phyloP scores from a whole-genome alignment of 23 tunicate species.

The Aplidium turbinatum region DNA sequence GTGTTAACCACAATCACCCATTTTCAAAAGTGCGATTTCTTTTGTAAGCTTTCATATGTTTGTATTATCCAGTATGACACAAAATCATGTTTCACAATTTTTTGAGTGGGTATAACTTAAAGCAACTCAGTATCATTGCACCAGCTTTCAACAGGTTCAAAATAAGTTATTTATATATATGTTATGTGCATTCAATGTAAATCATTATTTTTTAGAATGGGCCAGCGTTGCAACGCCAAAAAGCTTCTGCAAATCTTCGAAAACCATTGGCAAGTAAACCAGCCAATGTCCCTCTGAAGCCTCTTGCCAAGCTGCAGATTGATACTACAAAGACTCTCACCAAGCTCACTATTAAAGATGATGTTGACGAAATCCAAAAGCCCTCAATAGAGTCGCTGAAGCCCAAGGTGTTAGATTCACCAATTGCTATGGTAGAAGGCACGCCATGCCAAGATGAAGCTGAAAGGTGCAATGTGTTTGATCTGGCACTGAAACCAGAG shows the following conservation, averaged over 20 bases:
- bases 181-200: too few species aligned
- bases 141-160: too few species aligned
- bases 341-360: slow-evolving; percentile 21
- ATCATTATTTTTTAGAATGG: slow-evolving; percentile 34
- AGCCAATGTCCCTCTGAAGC: slow-evolving; percentile 24
- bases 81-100: too few species aligned
- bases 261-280: slow-evolving; percentile 36
- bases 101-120: too few species aligned
- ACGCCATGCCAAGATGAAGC: slow-evolving; percentile 12
- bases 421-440: slow-evolving; percentile 43
- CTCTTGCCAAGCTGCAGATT: neutral
- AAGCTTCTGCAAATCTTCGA: slow-evolving; percentile 45
- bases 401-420: neutral
- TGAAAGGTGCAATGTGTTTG: slow-evolving; percentile 47
- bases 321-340: slow-evolving; percentile 15
- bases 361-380: slow-evolving; percentile 9
- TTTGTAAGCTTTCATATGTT: too few species aligned
- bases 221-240: slow-evolving; percentile 33
- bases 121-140: too few species aligned
- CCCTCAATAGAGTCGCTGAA: neutral
- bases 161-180: too few species aligned
- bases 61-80: too few species aligned
- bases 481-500: slow-evolving; percentile 40
- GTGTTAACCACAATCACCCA: too few species aligned
- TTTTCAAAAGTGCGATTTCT: too few species aligned